phyloP scores from a whole-genome alignment of 2,888 invertebrate genomes.

The Agrochola circellaris region DNA sequence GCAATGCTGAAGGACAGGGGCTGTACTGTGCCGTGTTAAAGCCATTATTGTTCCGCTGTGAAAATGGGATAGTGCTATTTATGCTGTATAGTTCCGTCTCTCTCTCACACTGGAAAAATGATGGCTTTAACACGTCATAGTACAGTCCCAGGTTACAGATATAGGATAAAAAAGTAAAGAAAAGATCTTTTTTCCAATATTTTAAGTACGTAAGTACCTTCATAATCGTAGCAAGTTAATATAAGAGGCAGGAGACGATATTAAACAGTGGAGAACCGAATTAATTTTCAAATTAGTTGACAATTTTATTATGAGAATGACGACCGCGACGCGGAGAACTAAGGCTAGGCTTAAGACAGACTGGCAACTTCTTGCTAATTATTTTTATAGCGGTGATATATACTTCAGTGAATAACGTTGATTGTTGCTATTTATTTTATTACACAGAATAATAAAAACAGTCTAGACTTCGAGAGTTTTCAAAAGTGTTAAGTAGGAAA shows the following conservation, averaged over 20 bases:
- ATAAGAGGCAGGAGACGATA: slow-evolving; percentile 34
- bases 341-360: slow-evolving; percentile 28
- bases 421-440: not conserved
- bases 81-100: no score
- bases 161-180: not conserved
- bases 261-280: slow-evolving; percentile 34
- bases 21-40: no score
- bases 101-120: no score
- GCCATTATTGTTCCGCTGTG: no score
- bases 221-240: slow-evolving; percentile 38
- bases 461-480: slow-evolving; percentile 1
- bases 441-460: not conserved
- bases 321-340: slow-evolving; percentile 24
- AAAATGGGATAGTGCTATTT: no score
- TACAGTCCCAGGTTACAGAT: no score
- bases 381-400: not conserved
- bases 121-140: no score
- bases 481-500: no score
- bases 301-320: slow-evolving; percentile 51
- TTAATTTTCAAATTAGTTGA: slow-evolving; percentile 62
- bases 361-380: not conserved
- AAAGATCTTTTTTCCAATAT: slow-evolving; percentile 22
- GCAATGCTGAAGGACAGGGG: no score
- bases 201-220: slow-evolving; percentile 29
- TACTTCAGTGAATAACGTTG: not conserved